Conservation (phyloP, 2,113 vertebrate species). For the Prunella himalayana region DNA sequence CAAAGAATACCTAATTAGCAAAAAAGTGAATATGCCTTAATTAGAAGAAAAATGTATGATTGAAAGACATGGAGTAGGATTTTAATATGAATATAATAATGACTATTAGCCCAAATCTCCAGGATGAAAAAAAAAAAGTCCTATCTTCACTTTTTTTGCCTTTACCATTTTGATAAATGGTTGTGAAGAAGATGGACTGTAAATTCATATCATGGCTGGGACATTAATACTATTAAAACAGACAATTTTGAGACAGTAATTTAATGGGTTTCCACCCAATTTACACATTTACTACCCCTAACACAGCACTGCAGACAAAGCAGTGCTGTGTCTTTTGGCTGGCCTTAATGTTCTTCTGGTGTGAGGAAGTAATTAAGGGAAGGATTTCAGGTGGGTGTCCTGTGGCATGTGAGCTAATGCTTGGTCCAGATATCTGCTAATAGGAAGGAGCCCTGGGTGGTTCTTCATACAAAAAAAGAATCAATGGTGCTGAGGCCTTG, state of each 20-base stretch:
- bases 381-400: not conserved
- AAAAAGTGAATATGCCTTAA: constrained; percentile 76
- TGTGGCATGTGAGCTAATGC: not conserved
- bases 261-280: not conserved
- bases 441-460: not conserved
- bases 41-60: constrained; percentile 72
- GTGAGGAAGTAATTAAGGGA: not conserved
- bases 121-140: not conserved
- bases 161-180: not conserved
- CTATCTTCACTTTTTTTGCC: not conserved
- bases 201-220: not conserved
- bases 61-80: constrained; percentile 62
- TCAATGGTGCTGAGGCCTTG: not conserved
- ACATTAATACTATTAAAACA: not conserved
- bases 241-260: constrained; percentile 2
- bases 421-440: not conserved
- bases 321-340: not conserved
- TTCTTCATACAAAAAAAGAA: not conserved
- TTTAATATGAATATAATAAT: constrained; percentile 51
- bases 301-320: not conserved
- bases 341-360: not conserved
- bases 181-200: not conserved
- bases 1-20: constrained; percentile 83
- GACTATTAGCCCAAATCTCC: not conserved
- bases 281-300: not conserved